Evolutionary conservation across 2,797 vertebrate species (phyloP), one percentile per base, ranked within the genome.

Genomic region (Pantherophis vulpinus): DNA sequence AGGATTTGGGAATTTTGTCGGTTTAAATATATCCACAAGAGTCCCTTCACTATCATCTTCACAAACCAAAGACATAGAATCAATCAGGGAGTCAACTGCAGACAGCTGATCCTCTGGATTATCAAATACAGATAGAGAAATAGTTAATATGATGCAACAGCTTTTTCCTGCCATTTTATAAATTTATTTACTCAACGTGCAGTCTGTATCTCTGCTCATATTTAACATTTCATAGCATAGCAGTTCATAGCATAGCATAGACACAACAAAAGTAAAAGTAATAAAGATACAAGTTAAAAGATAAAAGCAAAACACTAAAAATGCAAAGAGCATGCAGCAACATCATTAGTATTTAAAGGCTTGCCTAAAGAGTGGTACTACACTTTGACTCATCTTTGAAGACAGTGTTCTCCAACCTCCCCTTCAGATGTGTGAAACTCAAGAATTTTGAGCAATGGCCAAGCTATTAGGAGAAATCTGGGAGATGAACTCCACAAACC

Each of bases 51-150:
- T 96, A 93, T 98, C 98, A 60, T 98, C 97, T 97, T 97, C 97
- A 90, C 97, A 94, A 94, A 98, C 95, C 98, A 99, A 97, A 98
- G 98, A 99, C 99, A 99, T 99, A 74, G 98, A 98, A 96, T 99
- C 98, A 93, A 99, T 99, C 94, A 99, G 96, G 91, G 98, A 97
- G 95, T 99, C 99, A 91, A 99, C 96, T 20, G 98, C 98, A 94
- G 97, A 97, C 94, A 99, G 95, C 97, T 99, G 99, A 56, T 97
- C 95, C 92, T 96, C 99, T 99, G 95, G 86, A 92, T 86, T 29
- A 95, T 90, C 60, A 95, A 94, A 89, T n/a, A 95, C 2, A 95
- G 14, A 94, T 2, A 96, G 58, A 79, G 5, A 91, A 92, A 95
- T 87, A 93, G 23, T 94, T 94, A 95, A 95, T 59, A 95, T 0